Conservation (phyloP, 1,140 invertebrate genomes). For the Thaumetopoea pityocampa region DNA sequence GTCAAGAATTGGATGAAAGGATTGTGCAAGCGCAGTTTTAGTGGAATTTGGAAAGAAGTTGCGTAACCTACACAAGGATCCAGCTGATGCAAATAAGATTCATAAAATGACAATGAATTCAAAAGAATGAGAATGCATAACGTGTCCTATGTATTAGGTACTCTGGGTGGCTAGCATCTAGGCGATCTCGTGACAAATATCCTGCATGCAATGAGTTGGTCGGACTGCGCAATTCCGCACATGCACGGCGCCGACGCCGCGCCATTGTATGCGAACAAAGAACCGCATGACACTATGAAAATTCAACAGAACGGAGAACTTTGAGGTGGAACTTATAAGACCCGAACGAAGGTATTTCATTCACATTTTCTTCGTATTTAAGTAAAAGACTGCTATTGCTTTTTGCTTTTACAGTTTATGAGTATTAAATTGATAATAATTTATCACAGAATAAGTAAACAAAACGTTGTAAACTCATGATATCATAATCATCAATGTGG, state of each 20-base stretch:
- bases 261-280: conserved; percentile 61
- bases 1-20: no score
- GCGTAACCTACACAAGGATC: no score
- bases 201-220: conserved; percentile 40
- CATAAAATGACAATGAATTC: no score
- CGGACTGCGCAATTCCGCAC: conserved; percentile 45
- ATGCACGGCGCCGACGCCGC: conserved; percentile 26
- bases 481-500: no score
- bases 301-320: conserved; percentile 48
- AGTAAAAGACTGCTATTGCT: conserved; percentile 13
- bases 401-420: no score
- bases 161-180: conserved; percentile 5
- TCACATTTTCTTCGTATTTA: conserved; percentile 28
- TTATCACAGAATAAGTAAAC: no score
- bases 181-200: conserved; percentile 17
- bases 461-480: no score
- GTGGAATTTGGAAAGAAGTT: no score
- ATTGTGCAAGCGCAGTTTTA: no score
- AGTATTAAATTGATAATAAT: no score
- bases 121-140: conserved; percentile 15
- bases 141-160: conserved; percentile 2
- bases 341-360: conserved; percentile 37
- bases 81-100: no score
- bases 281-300: conserved; percentile 42
- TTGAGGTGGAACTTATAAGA: conserved; percentile 44